These are phyloP conservation scores for Plotosus lineatus DNA, from an alignment of 2,113 vertebrate species.

Conservation along the genomic window DNA sequence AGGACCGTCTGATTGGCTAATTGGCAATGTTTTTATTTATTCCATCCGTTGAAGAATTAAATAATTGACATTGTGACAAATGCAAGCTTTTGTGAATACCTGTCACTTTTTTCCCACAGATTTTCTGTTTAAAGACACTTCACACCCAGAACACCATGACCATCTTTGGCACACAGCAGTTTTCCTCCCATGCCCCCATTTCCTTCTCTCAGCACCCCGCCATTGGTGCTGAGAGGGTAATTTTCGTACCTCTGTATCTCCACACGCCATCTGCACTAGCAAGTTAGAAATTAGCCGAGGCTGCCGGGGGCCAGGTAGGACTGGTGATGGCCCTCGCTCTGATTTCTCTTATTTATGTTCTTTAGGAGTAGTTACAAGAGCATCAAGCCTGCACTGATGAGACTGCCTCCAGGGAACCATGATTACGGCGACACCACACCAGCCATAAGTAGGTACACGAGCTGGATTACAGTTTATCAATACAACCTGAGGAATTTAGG, in stretches of 20 bases:
- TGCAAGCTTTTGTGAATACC: not conserved
- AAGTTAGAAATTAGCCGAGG: conserved; percentile 40
- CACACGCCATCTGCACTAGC: conserved; percentile 26
- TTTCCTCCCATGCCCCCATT: not conserved
- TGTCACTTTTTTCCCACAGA: not conserved
- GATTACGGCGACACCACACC: not conserved
- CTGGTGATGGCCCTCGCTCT: conserved; percentile 22
- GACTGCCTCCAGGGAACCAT: not conserved
- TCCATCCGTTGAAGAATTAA: not conserved
- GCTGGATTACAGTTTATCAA: conserved; percentile 9
- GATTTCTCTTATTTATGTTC: conserved; percentile 58
- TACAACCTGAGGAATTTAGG: not conserved
- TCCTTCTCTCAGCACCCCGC: conserved; percentile 8
- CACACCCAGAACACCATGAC: not conserved
- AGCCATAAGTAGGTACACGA: not conserved
- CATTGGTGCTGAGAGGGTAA: conserved; percentile 26
- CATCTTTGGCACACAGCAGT: conserved; percentile 12
- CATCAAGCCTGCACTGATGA: conserved; percentile 21
- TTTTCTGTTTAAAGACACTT: not conserved
- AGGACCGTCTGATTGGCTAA: not conserved
- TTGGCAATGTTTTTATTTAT: conserved; percentile 18
- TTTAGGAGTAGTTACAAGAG: conserved; percentile 51
- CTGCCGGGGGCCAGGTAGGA: not conserved
- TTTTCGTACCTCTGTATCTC: conserved; percentile 39
- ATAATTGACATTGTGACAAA: not conserved